Base-by-base conservation (phyloP, 2,797 vertebrate genomes). In the Erethizon dorsatum region DNA sequence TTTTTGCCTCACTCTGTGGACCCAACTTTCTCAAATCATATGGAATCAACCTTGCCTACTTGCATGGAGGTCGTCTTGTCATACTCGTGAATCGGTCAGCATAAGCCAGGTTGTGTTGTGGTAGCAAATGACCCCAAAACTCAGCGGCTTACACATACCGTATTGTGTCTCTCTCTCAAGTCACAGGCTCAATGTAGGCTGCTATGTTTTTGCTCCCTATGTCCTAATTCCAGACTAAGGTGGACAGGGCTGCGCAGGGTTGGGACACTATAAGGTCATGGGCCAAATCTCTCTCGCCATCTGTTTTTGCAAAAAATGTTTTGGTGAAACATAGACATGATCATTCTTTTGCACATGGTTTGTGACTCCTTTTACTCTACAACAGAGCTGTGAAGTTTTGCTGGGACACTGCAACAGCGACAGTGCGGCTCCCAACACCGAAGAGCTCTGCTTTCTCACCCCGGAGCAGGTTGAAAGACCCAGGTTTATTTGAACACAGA, bases 281-380 rank as follows among this genome's bases (percentile, higher is more conserved):
- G 87, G 45, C 20, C 9, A 56, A 77, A 69, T 83, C 47, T 6
- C 41, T 50, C 59, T 33, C 79, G n/a, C 14, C 24, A 77, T 13
- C 18, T 83, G 13, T 52, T 75, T 92, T 80, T 63, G 12, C 79
- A 75, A 92, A 83, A 93, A 89, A 94, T 92, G 56, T 88, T 83
- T 91, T 59, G 65, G 65, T 56, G 26, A 75, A 80, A 82, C 10
- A 33, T 65, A 94, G 20, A 77, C 18, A 26, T 45, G 22, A 13
- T 67, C 28, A 52, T 31, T 96, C 24, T 78, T 31, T 73, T 83
- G n/a, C 4, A 7, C 37, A 47, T 31, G 45, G 6, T 63, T 54
- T 75, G 45, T 56, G 47, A 33, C 4, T 33, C 50, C 2, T 69
- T 89, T 82, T 71, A 20, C 6, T 33, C 6, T 79, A 50, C 37